Percentiles rank a stretch among this genome's conserved stretches.
phyloP scores from a whole-genome alignment of 2,113 vertebrate species.

The Oriolus oriolus region DNA sequence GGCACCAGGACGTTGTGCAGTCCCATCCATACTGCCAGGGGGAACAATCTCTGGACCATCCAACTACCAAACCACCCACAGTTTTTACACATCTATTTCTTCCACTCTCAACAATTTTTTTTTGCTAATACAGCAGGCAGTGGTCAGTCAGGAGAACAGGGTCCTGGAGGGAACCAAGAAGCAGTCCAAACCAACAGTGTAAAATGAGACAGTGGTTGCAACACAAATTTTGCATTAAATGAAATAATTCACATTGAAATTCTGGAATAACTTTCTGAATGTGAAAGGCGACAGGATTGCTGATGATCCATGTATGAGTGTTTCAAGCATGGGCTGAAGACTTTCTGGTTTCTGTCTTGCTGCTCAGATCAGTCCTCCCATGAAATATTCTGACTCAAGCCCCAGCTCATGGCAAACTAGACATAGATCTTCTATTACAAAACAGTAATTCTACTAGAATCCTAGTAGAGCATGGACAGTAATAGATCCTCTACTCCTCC shows the following conservation, averaged over 20 bases:
- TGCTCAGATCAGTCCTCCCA: neutral
- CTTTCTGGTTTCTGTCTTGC: neutral
- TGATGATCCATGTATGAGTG: accelerated
- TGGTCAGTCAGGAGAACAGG: neutral
- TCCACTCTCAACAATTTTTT: neutral
- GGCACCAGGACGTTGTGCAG: accelerated
- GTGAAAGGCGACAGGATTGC: neutral
- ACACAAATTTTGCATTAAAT: neutral
- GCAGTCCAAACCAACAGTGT: neutral
- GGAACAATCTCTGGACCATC: neutral
- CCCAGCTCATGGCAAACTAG: neutral
- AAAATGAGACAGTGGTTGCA: neutral
- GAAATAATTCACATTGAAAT: neutral
- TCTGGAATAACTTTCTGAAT: neutral
- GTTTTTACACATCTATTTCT: neutral
- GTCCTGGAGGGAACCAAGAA: neutral
- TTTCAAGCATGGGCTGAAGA: neutral
- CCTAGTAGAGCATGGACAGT: neutral
- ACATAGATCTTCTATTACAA: neutral
- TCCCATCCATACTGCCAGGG: neutral
- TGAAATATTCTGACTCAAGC: neutral
- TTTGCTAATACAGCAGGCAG: neutral
- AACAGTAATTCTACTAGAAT: neutral
- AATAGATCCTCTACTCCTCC: neutral
- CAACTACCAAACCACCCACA: neutral